Evolutionary conservation across 2,113 vertebrate genomes (phyloP), one percentile per base, ranked within the genome.

Genomic region (Gambusia affinis): DNA sequence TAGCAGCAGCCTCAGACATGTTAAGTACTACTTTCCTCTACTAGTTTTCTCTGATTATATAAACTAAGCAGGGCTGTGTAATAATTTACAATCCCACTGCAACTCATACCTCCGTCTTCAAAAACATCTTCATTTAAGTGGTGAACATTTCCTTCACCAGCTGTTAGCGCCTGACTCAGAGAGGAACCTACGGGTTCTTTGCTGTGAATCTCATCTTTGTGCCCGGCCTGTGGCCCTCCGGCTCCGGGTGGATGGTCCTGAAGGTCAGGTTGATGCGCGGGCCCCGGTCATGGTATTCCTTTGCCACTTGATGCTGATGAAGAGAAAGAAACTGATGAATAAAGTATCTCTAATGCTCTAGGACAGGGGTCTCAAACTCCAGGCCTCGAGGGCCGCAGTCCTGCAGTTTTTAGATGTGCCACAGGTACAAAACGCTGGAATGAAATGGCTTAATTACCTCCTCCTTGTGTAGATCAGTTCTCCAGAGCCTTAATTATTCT

Each of bases 201-300:
- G 70, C 29, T 37, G 73, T 67, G 72, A 82, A 85, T 63, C 51
- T 47, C 19, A 81, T 75, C 73, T 86, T 81, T 47, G 88, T 79
- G 0, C 88, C 87, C 0, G 84, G 47, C 54, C 73, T 83, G 77
- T 65, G 69, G 33, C 42, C 70, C 64, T 84, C 72, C 0, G 93
- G 90, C 72, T 96, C 95, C 22, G 95, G 92, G 81, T 94, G 87
- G 88, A 97, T 95, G 8, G 94, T 97, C 75, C 98, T 95, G 89
- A 98, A 99, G 61, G 98, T 99, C 88, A 99, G 85, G 92, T 99
- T 99, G 82, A 99, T 95, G 77, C 97, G 93, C 0, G 94, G 94
- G 19, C 94, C 94, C 63, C 96, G 94, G 60, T 97, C 96, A 63
- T 99, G 98, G 88, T 98, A 99, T 69, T 99, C 97, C 90, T 97